Conservation (phyloP, 2,888 invertebrate species). For the Clunio marinus region DNA sequence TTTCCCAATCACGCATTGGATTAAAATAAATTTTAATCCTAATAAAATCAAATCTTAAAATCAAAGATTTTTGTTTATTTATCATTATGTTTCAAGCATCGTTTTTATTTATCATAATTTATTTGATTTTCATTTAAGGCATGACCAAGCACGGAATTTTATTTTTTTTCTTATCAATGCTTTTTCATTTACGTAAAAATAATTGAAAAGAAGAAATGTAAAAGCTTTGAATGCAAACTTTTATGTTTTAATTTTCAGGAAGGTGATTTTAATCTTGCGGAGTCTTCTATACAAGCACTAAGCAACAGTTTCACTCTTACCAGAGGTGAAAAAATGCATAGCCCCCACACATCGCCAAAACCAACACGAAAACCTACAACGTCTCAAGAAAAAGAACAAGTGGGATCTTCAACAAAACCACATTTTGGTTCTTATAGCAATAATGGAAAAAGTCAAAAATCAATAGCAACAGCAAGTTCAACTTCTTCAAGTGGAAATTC, state of each 20-base stretch:
- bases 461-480: neutral
- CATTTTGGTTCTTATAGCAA: neutral
- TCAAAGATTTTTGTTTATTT: neutral
- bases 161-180: too few species aligned
- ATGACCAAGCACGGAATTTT: too few species aligned
- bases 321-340: slow-evolving; percentile 52
- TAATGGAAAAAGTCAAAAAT: neutral
- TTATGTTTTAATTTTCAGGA: too few species aligned
- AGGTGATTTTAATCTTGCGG: slow-evolving; percentile 62
- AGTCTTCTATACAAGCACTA: slow-evolving; percentile 59
- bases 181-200: too few species aligned
- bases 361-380: slow-evolving; percentile 52
- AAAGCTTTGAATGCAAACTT: too few species aligned
- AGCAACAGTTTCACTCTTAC: slow-evolving; percentile 48
- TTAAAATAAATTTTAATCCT: slow-evolving; percentile 10
- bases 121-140: too few species aligned
- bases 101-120: too few species aligned
- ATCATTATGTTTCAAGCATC: neutral
- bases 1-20: neutral
- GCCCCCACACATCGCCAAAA: slow-evolving; percentile 58
- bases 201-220: too few species aligned
- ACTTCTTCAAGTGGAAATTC: neutral
- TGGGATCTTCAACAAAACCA: slow-evolving; percentile 5
- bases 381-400: slow-evolving; percentile 43
- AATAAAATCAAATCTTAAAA: slow-evolving; percentile 10